These are phyloP conservation scores for Axinella damicornis DNA, from an alignment of 37 sponge, comb jelly and placozoan genomes.

Conservation along the genomic window DNA sequence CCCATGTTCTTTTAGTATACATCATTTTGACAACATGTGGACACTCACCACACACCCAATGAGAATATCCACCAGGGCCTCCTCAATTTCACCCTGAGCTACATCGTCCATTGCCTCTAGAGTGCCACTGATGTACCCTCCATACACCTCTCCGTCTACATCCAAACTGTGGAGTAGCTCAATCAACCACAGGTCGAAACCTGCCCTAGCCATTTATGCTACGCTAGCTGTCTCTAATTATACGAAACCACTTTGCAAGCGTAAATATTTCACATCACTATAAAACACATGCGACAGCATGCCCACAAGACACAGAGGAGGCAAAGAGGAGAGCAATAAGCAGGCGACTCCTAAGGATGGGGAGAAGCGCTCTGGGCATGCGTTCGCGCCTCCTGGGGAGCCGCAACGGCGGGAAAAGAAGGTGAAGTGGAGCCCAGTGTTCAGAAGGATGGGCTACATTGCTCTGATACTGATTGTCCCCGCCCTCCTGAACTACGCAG, in stretches of 20 bases:
- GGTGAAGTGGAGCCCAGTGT: constrained; percentile 31
- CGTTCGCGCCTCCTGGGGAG: not conserved
- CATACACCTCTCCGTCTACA: constrained; percentile 53
- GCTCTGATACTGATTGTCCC: constrained; percentile 42
- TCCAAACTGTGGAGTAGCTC: constrained; percentile 15
- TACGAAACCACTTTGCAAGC: not conserved
- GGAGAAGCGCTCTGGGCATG: not conserved
- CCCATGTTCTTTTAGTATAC: no score
- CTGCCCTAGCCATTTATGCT: not conserved
- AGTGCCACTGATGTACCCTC: constrained; percentile 56
- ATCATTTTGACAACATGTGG: not conserved
- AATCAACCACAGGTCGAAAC: constrained; percentile 37
- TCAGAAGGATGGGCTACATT: constrained; percentile 27
- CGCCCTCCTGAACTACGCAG: constrained; percentile 61
- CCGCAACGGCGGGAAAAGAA: not conserved
- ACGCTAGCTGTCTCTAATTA: not conserved
- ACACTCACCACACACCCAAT: constrained; percentile 45
- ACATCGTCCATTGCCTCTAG: constrained; percentile 23
- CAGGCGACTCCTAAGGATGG: not conserved
- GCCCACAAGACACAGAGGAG: constrained; percentile 9
- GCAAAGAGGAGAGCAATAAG: not conserved
- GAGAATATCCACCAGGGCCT: constrained; percentile 40
- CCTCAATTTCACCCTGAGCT: constrained; percentile 15
- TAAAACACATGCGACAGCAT: not conserved
- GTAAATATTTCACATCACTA: not conserved